These are phyloP conservation scores for Bufo bufo DNA, from an alignment of 2,113 vertebrate species.

Conservation along the genomic window DNA sequence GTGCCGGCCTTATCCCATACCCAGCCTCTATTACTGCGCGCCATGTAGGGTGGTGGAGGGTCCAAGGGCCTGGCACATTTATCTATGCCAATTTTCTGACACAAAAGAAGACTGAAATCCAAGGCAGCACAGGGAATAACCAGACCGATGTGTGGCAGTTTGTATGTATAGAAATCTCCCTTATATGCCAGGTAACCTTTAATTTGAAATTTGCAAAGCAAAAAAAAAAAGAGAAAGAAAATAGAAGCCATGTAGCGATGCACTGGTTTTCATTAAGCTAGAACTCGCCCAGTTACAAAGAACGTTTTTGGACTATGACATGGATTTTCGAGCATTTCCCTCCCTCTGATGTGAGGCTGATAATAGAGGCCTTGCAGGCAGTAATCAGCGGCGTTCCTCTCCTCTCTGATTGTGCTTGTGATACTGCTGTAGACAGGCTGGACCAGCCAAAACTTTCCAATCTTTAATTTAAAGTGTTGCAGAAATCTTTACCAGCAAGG, in stretches of 20 bases:
- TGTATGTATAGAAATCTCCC: too few relatives aligned
- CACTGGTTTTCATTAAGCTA: constrained; percentile 19
- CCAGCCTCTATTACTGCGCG: too few relatives aligned
- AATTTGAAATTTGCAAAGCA: not conserved
- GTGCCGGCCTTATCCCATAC: too few relatives aligned
- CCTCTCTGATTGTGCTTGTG: constrained; percentile 49
- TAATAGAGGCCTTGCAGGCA: constrained; percentile 53
- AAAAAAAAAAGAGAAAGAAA: too few relatives aligned
- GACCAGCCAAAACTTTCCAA: constrained; percentile 44
- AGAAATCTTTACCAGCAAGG: constrained; percentile 14
- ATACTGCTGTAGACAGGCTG: constrained; percentile 48
- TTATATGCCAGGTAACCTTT: not conserved
- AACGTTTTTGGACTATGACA: constrained; percentile 32
- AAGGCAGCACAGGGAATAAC: too few relatives aligned
- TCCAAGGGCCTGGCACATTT: too few relatives aligned
- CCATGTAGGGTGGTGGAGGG: too few relatives aligned
- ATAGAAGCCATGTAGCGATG: too few relatives aligned
- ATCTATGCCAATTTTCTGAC: too few relatives aligned
- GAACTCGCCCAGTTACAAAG: not conserved
- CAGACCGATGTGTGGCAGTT: too few relatives aligned
- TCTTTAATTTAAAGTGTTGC: not conserved
- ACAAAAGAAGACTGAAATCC: too few relatives aligned
- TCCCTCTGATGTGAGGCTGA: constrained; percentile 51
- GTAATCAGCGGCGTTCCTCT: constrained; percentile 51
- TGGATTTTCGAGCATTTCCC: constrained; percentile 38